Base-by-base conservation (phyloP, 1,140 invertebrate species). In the Platyura marginata region DNA sequence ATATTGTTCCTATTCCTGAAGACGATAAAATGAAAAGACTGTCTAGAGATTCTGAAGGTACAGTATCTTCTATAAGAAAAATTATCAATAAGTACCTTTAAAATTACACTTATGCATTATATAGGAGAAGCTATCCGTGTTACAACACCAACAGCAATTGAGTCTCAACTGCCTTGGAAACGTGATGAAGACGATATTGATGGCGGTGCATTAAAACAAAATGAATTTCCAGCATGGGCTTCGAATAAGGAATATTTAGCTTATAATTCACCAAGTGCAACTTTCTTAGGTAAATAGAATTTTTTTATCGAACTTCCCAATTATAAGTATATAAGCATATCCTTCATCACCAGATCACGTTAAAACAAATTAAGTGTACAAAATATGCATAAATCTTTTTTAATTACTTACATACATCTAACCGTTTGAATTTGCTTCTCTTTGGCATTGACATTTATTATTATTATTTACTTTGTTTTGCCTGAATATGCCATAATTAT, bases 231-330 rank as follows among this genome's bases (percentile, higher is more conserved):
- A 13, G 74, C 81, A 2, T 92, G 87, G 87, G 85, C 85, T 40
- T 83, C 83, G 2, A 92, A 91, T 55, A 89, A 89, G 56, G 87
- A 93, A 57, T 92, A 92, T 56, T 63, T 89, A 43, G 79, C 81
- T n/a, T 90, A 90, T 54, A 85, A 78, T 61, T 91, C 86, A 35
- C 88, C 87, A 2, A 88, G 85, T 13, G 82, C 85, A 22, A 91
- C 87, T 33, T 87, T 89, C 62, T 68, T 91, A 67, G 82, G 84
- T 88, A 72, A 68, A 42, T 43, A 18, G n/a, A 18, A 18, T 38
- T 21, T 29, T 29, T 29, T 29, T 29, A n/a, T n/a, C n/a, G n/a
- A n/a, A n/a, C n/a, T n/a, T n/a, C n/a, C n/a, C n/a, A n/a, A n/a
- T n/a, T n/a, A n/a, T n/a, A n/a, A n/a, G n/a, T n/a, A n/a, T n/a